Base-by-base conservation (phyloP, 1,140 invertebrate species). In the Hypothenemus hampei region DNA sequence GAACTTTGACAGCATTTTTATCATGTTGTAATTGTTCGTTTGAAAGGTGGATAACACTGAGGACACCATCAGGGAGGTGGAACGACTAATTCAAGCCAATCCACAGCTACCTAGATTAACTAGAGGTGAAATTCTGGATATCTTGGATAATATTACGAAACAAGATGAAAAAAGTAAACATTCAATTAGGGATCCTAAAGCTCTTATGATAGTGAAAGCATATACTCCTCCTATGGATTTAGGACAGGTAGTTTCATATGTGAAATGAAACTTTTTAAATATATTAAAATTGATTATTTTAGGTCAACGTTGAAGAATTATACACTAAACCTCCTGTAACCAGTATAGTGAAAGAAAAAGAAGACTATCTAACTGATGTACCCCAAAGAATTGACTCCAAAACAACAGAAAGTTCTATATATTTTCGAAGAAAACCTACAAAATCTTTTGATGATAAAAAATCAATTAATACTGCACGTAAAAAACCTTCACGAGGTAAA, bases 161-260 rank as follows among this genome's bases (percentile, higher is more conserved):
- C 66, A 69, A 6, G 74, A 77, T 31, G 43, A 65, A 16, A 41
- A 47, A 5, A 50, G 6, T 22, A 37, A 52, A 22, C 43, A 44
- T 13, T 20, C 48, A 0, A 24, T 48, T 2, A 62, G 64, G 59
- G 62, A 58, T 58, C 70, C 4, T 29, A 70, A 75, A 57, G 72
- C 77, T 4, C 46, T 81, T 0, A 78, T 79, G 75, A 70, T 80
- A 0, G 79, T 81, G 0, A 64, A 80, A 45, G 78, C 79, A 0
- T 77, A 75, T 39, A 77, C 73, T 7, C 66, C 72, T 0, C 65
- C 72, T 0, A 24, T 43, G 13, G 45, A 39, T 10, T 49, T 46
- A 3, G 52, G 43, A 46, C 31, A 57, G 68, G 56, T 68, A 22
- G 69, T 13, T 8, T n/a, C 13, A 37, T 15, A 5, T 35, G 7